A percentile compares a stretch with the other conserved stretches of the same genome.
Conservation (phyloP, 2,113 vertebrate species). For the Apistogramma diplotaenia region DNA sequence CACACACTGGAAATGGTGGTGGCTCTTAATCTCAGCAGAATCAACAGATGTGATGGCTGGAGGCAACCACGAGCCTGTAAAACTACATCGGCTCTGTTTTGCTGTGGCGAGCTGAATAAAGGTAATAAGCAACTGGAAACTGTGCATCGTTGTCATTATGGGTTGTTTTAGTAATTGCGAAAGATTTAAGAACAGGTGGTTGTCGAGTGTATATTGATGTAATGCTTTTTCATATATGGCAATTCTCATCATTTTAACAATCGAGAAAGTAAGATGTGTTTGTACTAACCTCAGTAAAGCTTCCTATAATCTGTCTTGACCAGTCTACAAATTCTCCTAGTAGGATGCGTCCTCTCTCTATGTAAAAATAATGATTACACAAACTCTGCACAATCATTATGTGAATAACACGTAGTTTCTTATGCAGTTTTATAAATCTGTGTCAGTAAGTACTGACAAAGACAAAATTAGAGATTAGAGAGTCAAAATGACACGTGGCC, state of each 20-base stretch:
- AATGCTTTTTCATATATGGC: not conserved
- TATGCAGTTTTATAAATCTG: not conserved
- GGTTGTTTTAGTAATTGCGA: not conserved
- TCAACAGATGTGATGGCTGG: too few relatives aligned
- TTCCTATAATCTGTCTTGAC: not conserved
- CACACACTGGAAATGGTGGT: too few relatives aligned
- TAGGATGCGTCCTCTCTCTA: not conserved
- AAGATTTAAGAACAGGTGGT: not conserved
- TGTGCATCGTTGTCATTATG: too few relatives aligned
- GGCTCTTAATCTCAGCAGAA: too few relatives aligned
- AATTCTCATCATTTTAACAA: not conserved
- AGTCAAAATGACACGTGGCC: not conserved
- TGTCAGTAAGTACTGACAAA: not conserved
- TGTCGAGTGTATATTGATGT: too few relatives aligned
- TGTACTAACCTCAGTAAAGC: not conserved
- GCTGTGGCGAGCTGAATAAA: too few relatives aligned
- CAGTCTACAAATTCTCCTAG: not conserved
- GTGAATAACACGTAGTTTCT: not conserved
- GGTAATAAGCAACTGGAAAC: too few relatives aligned
- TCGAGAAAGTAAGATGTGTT: fast-evolving
- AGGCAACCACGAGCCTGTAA: too few relatives aligned
- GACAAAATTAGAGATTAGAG: too few relatives aligned
- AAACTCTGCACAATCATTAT: not conserved
- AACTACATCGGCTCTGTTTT: too few relatives aligned
- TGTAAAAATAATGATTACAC: not conserved